These are phyloP conservation scores for Baccha elongata DNA, from an alignment of 2,888 invertebrate species.

Conservation along the genomic window DNA sequence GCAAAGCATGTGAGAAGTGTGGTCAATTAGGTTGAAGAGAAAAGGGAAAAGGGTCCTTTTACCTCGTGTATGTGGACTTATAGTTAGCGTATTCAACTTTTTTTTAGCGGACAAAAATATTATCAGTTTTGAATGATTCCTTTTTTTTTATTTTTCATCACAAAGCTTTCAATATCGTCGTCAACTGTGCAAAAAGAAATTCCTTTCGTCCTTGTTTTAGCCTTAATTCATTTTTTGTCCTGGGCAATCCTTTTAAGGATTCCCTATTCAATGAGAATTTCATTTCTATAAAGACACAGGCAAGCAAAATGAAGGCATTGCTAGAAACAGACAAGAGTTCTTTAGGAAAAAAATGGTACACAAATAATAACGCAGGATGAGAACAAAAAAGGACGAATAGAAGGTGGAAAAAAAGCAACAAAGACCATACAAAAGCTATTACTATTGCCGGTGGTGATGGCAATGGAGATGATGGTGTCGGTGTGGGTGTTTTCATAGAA, in stretches of 20 bases:
- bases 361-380: slow-evolving; percentile 53
- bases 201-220: slow-evolving; percentile 3
- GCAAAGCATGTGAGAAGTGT: slow-evolving; percentile 16
- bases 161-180: slow-evolving; percentile 1
- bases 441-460: slow-evolving; percentile 24
- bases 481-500: not conserved
- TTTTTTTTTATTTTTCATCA: not conserved
- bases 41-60: slow-evolving; percentile 10
- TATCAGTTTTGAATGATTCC: not conserved
- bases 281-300: slow-evolving; percentile 10
- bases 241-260: slow-evolving; percentile 30
- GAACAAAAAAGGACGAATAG: slow-evolving; percentile 19
- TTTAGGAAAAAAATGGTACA: slow-evolving; percentile 58
- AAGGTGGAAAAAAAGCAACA: not conserved
- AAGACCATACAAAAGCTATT: slow-evolving; percentile 49
- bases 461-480: not conserved
- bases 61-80: not conserved
- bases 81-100: not conserved
- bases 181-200: slow-evolving; percentile 8
- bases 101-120: not conserved
- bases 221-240: slow-evolving; percentile 20
- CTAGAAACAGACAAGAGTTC: slow-evolving; percentile 51
- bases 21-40: too few species aligned
- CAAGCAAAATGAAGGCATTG: slow-evolving; percentile 44
- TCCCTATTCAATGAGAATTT: slow-evolving; percentile 47